Evolutionary conservation across 2,888 invertebrate species (phyloP), one percentile per base, ranked within the genome.

Genomic region (Synanthedon myopaeformis): DNA sequence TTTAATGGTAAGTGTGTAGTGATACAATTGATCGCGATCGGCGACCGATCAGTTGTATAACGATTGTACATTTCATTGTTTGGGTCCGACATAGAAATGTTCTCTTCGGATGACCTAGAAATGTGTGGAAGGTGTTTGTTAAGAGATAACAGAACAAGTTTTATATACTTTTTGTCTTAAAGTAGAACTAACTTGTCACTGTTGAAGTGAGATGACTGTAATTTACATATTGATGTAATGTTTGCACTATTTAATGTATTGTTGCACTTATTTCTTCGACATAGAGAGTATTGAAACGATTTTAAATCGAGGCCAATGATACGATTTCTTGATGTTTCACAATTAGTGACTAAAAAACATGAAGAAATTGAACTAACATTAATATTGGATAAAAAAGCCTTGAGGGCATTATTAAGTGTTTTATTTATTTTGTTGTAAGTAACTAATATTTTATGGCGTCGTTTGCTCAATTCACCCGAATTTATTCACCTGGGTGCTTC

Each of bases 341-440:
- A 69, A 23, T 23, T 23, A 72, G 76, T 76, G 74, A 82, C 82
- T 78, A 71, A 10, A 23, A 35, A 74, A 70, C 84, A 78, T 80
- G 65, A 76, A 82, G 83, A 85, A 83, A 82, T 84, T 74, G 65
- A 58, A 58, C 70, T 60, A 69, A 65, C 62, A 69, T 57, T 57
- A 66, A 73, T 75, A 74, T 79, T 75, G 72, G 69, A 71, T 74
- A 73, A 62, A 62, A 65, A 74, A 69, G 82, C 83, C 82, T 70
- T 61, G 71, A 70, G 73, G 85, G 84, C 83, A 76, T 74, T 79
- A 75, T 75, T 78, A 83, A 76, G 78, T 72, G 76, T 77, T 79
- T 81, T 84, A 83, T 86, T 86, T 85, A 84, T 86, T 85, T 84
- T 77, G 82, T 82, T 83, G 68, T 81, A 79, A 82, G 80, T 76